These are phyloP conservation scores for Catocala nupta DNA, from an alignment of 2,888 invertebrate species.

Conservation along the genomic window DNA sequence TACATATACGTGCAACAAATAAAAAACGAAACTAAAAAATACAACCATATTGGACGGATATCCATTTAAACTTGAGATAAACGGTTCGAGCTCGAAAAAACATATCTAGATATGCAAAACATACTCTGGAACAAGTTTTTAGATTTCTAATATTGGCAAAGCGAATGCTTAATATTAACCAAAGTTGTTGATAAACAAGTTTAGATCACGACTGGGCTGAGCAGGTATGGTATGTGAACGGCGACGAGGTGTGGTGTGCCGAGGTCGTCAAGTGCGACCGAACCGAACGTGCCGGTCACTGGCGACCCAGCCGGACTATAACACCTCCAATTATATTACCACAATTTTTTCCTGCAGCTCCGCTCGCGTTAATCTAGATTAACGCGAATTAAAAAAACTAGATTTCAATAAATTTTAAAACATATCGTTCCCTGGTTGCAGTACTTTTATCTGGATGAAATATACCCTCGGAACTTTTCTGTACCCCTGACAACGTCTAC, in stretches of 20 bases:
- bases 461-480: no score
- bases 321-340: constrained; percentile 16
- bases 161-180: constrained; percentile 31
- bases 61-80: constrained; percentile 11
- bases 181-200: constrained; percentile 68
- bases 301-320: constrained; percentile 24
- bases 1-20: not conserved
- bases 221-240: constrained; percentile 80
- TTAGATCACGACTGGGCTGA: constrained; percentile 71
- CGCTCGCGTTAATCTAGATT: no score
- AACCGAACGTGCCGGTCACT: constrained; percentile 75
- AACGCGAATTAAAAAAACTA: no score
- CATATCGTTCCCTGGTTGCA: no score
- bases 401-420: no score
- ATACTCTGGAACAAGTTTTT: constrained; percentile 33
- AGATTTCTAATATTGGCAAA: constrained; percentile 44
- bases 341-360: not conserved
- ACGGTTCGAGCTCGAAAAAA: not conserved
- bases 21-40: not conserved
- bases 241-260: constrained; percentile 70
- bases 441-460: no score
- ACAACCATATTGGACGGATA: constrained; percentile 9
- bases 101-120: constrained; percentile 36
- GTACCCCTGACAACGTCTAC: no score
- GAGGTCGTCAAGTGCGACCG: constrained; percentile 73